phyloP scores from a whole-genome alignment of 2,113 vertebrate species.

The Chlamydotis undulata region DNA sequence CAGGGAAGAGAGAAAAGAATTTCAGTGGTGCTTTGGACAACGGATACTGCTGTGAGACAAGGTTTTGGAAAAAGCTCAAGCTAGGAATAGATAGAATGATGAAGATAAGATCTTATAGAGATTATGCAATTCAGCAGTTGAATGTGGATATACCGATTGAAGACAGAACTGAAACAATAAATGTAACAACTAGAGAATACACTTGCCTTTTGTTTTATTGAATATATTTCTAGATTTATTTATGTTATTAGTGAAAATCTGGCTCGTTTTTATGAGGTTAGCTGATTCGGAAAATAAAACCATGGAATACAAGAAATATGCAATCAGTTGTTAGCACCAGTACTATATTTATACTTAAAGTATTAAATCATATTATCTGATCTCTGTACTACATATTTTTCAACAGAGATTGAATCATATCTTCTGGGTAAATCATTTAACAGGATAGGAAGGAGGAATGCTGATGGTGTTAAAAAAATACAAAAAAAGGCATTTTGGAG shows the following conservation, averaged over 20 bases:
- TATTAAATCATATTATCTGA: neutral
- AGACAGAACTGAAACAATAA: neutral
- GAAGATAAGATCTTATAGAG: neutral
- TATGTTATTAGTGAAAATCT: neutral
- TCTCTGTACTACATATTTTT: neutral
- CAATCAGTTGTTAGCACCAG: neutral
- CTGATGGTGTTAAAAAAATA: neutral
- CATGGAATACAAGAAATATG: neutral
- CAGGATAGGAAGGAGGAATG: neutral
- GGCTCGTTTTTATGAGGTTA: neutral
- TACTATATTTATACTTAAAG: neutral
- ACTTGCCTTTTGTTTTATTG: neutral
- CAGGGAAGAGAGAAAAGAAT: neutral
- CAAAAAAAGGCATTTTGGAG: neutral
- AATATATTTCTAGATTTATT: neutral
- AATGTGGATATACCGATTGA: neutral
- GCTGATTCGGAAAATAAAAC: neutral
- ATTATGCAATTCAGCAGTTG: neutral
- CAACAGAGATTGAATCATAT: neutral
- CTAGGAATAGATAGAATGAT: neutral
- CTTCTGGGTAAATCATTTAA: neutral
- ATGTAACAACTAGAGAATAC: neutral
- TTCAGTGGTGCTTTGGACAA: neutral
- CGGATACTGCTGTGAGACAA: neutral
- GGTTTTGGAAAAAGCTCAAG: neutral